Conservation (phyloP, 2,113 vertebrate species). For the Scophthalmus maximus region DNA sequence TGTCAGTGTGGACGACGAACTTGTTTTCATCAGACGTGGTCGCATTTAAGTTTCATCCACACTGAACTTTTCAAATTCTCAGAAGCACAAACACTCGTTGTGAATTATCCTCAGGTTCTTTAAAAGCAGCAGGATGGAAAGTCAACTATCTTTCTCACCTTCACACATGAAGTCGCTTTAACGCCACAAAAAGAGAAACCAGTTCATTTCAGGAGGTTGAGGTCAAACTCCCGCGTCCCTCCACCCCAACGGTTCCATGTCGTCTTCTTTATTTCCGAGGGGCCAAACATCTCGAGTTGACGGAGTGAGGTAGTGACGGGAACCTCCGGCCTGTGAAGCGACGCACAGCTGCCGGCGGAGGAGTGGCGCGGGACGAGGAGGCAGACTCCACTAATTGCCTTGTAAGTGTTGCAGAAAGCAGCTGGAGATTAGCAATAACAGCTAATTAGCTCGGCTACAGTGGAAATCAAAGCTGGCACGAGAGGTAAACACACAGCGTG, state of each 20-base stretch:
- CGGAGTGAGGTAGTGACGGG: not conserved
- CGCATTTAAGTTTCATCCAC: too few relatives aligned
- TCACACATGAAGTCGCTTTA: too few relatives aligned
- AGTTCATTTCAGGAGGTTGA: too few relatives aligned
- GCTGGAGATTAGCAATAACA: slow-evolving; percentile 76
- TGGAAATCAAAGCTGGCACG: slow-evolving; percentile 57
- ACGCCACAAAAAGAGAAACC: too few relatives aligned
- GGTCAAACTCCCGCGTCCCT: too few relatives aligned
- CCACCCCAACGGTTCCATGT: not conserved
- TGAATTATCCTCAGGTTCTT: too few relatives aligned
- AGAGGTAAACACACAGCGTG: slow-evolving; percentile 44
- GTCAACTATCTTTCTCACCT: too few relatives aligned
- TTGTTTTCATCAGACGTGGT: too few relatives aligned
- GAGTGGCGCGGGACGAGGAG: slow-evolving; percentile 20
- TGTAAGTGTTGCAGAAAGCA: slow-evolving; percentile 66
- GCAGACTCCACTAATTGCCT: slow-evolving; percentile 63
- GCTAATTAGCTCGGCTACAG: slow-evolving; percentile 58
- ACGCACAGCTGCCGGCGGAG: slow-evolving; percentile 31
- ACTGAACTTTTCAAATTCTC: too few relatives aligned
- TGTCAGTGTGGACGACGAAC: too few relatives aligned
- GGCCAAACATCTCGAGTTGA: not conserved
- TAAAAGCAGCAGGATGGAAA: too few relatives aligned
- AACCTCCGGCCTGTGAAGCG: slow-evolving; percentile 10
- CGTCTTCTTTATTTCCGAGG: not conserved
- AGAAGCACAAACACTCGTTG: too few relatives aligned